These are phyloP conservation scores for Pammene aurita DNA, from an alignment of 2,888 invertebrate species.

Conservation along the genomic window DNA sequence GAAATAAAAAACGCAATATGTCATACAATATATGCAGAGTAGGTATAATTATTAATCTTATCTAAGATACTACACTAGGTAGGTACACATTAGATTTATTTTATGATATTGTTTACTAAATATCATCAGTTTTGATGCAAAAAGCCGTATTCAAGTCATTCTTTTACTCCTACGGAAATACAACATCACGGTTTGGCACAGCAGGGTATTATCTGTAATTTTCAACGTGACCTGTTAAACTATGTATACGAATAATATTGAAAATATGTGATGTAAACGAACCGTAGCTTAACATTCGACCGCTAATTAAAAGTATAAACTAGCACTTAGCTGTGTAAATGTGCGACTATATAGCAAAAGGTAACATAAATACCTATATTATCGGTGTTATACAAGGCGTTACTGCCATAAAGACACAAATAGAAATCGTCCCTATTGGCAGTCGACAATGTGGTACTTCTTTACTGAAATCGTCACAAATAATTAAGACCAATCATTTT, in stretches of 20 bases:
- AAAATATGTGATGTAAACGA: constrained; percentile 30
- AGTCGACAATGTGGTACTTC: too few species aligned
- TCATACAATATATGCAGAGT: too few species aligned
- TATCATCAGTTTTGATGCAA: background rate
- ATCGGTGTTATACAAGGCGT: too few species aligned
- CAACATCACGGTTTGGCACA: background rate
- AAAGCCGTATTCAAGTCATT: background rate
- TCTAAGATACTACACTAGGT: too few species aligned
- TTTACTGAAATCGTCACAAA: too few species aligned
- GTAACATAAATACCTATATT: too few species aligned
- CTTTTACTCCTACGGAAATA: background rate
- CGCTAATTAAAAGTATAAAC: constrained; percentile 23
- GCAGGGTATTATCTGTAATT: background rate
- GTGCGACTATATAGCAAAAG: constrained; percentile 10
- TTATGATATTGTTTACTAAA: too few species aligned
- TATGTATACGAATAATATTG: background rate
- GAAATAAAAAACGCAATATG: too few species aligned
- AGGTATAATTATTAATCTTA: too few species aligned
- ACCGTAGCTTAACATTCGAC: constrained; percentile 30
- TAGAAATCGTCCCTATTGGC: too few species aligned
- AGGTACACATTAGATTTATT: too few species aligned
- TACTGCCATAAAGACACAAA: too few species aligned
- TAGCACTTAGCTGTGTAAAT: constrained; percentile 30
- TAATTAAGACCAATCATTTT: constrained; percentile 1
- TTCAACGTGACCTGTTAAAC: background rate